These are phyloP conservation scores for Felis chaus DNA, from an alignment of 2,113 vertebrate genomes.

Conservation along the genomic window DNA sequence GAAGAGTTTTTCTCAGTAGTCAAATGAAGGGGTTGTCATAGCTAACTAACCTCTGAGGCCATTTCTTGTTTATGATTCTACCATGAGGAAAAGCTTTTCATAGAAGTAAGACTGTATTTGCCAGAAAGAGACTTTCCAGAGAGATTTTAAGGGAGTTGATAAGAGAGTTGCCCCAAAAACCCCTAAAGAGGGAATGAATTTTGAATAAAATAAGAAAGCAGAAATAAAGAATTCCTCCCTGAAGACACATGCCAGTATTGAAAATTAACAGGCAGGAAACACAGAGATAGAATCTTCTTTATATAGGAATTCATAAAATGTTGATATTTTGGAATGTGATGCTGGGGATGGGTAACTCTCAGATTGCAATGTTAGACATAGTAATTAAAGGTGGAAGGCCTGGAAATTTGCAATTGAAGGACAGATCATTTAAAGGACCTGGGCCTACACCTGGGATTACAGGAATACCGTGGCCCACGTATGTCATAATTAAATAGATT, in stretches of 20 bases:
- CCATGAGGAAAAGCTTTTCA: background rate
- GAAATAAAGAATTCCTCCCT: constrained; percentile 5
- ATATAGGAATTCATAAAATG: background rate
- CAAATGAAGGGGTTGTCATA: background rate
- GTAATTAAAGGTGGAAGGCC: background rate
- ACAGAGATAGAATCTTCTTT: background rate
- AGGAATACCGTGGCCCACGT: background rate
- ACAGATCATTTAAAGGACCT: background rate
- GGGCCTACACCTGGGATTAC: background rate
- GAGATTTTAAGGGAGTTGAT: background rate
- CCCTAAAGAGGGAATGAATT: background rate
- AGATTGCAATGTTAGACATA: background rate
- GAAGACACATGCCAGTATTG: background rate
- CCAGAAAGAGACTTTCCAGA: background rate
- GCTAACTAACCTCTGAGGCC: background rate
- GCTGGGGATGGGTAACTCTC: background rate
- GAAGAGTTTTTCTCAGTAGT: constrained; percentile 12
- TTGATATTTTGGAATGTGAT: background rate
- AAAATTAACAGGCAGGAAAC: background rate
- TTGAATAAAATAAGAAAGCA: constrained; percentile 16
- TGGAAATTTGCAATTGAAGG: background rate
- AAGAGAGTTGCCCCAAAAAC: background rate
- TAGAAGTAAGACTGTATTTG: background rate
- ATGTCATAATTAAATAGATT: background rate
- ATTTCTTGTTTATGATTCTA: background rate